Conservation (phyloP, 2,797 vertebrate genomes). For the Caiman crocodilus region DNA sequence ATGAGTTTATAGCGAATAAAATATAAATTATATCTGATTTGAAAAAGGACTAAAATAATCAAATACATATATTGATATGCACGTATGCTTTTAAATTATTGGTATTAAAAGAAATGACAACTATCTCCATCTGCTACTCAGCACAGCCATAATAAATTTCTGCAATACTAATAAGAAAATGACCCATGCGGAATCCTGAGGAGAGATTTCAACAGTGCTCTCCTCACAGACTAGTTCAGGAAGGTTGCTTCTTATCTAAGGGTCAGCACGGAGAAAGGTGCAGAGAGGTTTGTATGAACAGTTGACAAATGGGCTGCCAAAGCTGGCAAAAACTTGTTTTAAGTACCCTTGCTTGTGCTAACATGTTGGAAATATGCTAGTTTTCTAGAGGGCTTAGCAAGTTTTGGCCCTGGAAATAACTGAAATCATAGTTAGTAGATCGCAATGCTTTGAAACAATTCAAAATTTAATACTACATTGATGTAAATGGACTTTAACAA, state of each 20-base stretch:
- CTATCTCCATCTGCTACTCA: not conserved
- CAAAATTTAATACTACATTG: not conserved
- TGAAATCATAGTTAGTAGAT: not conserved
- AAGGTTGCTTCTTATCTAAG: not conserved
- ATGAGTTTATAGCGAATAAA: not conserved
- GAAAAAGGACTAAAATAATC: too few species aligned
- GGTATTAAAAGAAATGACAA: too few species aligned
- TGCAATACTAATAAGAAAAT: not conserved
- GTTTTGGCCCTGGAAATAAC: not conserved
- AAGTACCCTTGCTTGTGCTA: not conserved
- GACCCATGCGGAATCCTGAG: not conserved
- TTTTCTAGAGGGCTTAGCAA: not conserved
- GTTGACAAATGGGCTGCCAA: not conserved
- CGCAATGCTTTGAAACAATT: not conserved
- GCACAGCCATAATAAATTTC: not conserved
- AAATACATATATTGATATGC: too few species aligned
- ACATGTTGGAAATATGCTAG: not conserved
- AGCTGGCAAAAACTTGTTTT: not conserved
- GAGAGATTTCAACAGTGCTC: not conserved
- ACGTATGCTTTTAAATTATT: too few species aligned
- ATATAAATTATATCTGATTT: too few species aligned
- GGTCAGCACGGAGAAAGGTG: not conserved
- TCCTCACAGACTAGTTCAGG: not conserved
- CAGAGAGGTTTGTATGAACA: conserved; percentile 1
- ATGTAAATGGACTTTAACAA: not conserved